phyloP scores from a whole-genome alignment of 2,113 vertebrate genomes.

The Cathartes aura region DNA sequence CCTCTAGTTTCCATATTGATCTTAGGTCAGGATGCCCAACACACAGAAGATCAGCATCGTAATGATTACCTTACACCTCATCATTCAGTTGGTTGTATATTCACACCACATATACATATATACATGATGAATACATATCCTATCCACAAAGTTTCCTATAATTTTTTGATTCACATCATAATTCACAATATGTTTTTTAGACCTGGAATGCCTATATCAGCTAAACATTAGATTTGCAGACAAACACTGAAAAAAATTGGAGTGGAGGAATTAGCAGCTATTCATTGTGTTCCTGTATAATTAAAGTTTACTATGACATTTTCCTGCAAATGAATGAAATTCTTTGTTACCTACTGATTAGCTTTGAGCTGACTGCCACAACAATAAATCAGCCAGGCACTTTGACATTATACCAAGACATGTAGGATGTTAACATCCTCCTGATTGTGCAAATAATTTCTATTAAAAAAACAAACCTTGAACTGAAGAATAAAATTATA shows the following conservation, averaged over 20 bases:
- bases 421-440: not conserved
- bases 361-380: not conserved
- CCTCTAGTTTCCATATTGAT: not conserved
- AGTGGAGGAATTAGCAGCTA: not conserved
- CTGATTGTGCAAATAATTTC: not conserved
- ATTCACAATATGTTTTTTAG: not conserved
- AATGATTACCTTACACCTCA: not conserved
- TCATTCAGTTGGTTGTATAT: not conserved
- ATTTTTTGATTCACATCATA: not conserved
- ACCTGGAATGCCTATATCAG: not conserved
- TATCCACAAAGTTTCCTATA: not conserved
- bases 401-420: not conserved
- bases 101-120: not conserved
- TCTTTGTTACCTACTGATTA: not conserved
- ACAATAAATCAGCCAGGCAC: not conserved
- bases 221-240: not conserved
- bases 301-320: not conserved
- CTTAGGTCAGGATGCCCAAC: not conserved
- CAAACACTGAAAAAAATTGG: not conserved
- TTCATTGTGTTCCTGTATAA: not conserved
- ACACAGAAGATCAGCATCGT: fast-evolving
- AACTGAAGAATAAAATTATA: not conserved
- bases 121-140: not conserved
- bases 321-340: not conserved
- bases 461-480: not conserved